These are phyloP conservation scores for Nymphalis io DNA, from an alignment of 1,140 invertebrate species.

Conservation along the genomic window DNA sequence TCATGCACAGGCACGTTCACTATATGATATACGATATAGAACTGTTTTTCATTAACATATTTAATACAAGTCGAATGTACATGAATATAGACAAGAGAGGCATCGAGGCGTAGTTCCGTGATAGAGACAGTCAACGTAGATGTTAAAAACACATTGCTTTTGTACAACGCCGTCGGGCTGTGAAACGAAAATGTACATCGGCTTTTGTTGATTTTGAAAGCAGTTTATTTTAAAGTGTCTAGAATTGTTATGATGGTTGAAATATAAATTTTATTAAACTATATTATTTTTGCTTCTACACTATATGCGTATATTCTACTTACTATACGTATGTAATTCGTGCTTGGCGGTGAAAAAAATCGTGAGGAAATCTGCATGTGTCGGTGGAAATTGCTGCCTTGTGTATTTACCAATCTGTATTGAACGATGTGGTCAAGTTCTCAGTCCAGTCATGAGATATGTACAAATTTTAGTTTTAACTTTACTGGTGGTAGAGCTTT, in stretches of 20 bases:
- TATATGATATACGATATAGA: not conserved
- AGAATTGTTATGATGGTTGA: not conserved
- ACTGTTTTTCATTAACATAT: conserved; percentile 1
- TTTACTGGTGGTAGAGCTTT: no score
- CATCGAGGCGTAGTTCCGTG: conserved; percentile 23
- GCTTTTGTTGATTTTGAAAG: conserved; percentile 16
- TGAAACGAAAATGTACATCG: conserved; percentile 10
- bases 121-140: conserved; percentile 17
- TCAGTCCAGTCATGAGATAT: no score
- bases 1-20: no score
- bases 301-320: no score
- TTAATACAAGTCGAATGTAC: conserved; percentile 10
- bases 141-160: conserved; percentile 29
- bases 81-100: conserved; percentile 15
- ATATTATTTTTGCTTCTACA: no score
- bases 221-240: conserved; percentile 1
- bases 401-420: no score
- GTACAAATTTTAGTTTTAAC: no score
- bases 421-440: no score
- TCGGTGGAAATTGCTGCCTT: no score
- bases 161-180: conserved; percentile 3
- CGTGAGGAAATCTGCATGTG: no score
- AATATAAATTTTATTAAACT: not conserved
- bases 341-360: no score
- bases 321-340: no score